Evolutionary conservation across 1,140 invertebrate species (phyloP).

Genomic region (Magallana gigas): DNA sequence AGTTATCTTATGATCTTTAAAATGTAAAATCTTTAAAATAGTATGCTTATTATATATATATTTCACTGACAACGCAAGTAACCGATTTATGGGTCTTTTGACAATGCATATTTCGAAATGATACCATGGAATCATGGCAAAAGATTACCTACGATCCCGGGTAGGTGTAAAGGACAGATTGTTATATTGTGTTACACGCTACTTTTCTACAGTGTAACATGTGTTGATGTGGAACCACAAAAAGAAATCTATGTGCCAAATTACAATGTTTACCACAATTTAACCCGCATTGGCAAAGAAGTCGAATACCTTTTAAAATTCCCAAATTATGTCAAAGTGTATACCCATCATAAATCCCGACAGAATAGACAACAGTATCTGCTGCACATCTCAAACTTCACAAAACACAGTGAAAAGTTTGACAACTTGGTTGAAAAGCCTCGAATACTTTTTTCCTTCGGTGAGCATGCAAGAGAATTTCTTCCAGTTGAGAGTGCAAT

Average conservation of each 20-base stretch:
- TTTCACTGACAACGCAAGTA: too few species aligned
- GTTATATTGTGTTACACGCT: not conserved
- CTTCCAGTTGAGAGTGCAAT: conserved; percentile 75
- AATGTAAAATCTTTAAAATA: too few species aligned
- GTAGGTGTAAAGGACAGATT: not conserved
- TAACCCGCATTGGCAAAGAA: conserved; percentile 59
- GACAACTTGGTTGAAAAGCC: conserved; percentile 6
- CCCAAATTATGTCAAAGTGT: conserved; percentile 64
- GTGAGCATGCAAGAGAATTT: conserved; percentile 77
- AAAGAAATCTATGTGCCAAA: conserved; percentile 72
- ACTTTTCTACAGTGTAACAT: not conserved
- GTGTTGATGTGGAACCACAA: conserved; percentile 71
- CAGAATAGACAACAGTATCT: conserved; percentile 65
- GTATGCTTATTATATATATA: too few species aligned
- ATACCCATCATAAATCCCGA: conserved; percentile 63
- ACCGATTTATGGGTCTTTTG: too few species aligned
- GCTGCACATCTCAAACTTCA: conserved; percentile 72
- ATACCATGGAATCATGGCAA: not conserved
- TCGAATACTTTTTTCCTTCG: conserved; percentile 74
- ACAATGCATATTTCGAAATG: not conserved
- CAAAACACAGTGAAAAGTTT: not conserved
- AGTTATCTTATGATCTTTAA: too few species aligned
- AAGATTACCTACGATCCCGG: not conserved
- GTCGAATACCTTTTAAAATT: conserved; percentile 59
- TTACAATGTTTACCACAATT: conserved; percentile 74